Percentiles rank a stretch among this genome's conserved stretches.
Evolutionary conservation across 35 echinoderm and acorn worm species (phyloP).

Genomic region (Apostichopus japonicus): DNA sequence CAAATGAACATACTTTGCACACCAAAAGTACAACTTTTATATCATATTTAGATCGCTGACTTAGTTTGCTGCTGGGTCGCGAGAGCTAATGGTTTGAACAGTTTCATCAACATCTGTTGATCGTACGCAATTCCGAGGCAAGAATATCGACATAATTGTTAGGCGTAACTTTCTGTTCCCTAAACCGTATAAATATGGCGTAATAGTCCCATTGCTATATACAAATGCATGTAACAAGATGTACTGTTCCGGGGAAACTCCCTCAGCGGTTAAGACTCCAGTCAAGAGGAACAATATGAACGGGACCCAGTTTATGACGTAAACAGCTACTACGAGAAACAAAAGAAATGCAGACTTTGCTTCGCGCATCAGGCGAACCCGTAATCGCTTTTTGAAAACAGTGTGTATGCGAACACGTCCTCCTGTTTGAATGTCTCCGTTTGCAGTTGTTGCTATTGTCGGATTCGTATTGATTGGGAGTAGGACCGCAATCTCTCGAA

Average conservation of each 20-base stretch:
- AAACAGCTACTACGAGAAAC: conserved; percentile 19
- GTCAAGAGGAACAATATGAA: conserved; percentile 37
- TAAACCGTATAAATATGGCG: conserved; percentile 48
- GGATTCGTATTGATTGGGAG: not conserved
- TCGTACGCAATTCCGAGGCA: not conserved
- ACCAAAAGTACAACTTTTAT: no score
- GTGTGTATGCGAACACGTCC: not conserved
- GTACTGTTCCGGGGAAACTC: not conserved
- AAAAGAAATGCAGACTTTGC: conserved; percentile 42
- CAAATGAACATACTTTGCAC: no score
- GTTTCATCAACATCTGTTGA: not conserved
- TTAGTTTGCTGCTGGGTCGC: not conserved
- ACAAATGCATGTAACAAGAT: conserved; percentile 32
- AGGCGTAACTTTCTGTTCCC: conserved; percentile 36
- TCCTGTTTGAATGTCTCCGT: no score
- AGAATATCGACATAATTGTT: not conserved
- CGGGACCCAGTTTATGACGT: conserved; percentile 20
- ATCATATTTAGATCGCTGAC: not conserved
- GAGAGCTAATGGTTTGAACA: not conserved
- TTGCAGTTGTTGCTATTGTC: not conserved
- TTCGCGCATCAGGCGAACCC: conserved; percentile 19
- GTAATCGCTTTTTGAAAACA: not conserved
- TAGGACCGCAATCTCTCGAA: conserved; percentile 44
- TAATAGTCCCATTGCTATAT: conserved; percentile 10
- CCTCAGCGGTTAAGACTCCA: not conserved